Percentiles rank a stretch among this genome's conserved stretches.
Conservation (phyloP, 2,113 vertebrate species). For the Bos indicus region DNA sequence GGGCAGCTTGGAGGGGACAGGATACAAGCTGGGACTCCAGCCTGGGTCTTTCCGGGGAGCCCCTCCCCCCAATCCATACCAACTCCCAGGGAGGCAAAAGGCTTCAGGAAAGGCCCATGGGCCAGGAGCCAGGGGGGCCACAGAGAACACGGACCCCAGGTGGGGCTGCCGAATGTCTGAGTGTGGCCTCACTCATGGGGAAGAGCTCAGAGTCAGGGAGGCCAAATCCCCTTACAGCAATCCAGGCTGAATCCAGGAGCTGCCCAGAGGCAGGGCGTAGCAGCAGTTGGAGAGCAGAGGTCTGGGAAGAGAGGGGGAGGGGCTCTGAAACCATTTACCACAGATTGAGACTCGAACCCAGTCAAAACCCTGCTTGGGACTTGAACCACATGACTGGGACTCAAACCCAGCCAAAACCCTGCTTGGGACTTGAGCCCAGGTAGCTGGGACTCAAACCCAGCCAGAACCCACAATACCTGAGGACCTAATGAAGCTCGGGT, state of each 20-base stretch:
- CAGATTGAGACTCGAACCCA: not conserved
- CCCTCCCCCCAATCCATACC: too few species aligned
- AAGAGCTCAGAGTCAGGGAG: not conserved
- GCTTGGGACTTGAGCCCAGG: not conserved
- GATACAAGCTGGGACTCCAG: not conserved
- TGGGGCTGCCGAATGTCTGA: too few species aligned
- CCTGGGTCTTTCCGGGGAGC: not conserved
- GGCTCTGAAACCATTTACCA: not conserved
- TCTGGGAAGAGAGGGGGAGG: not conserved
- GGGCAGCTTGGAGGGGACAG: not conserved
- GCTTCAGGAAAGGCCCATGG: not conserved
- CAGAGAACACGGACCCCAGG: not conserved
- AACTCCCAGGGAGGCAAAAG: not conserved
- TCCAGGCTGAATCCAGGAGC: not conserved
- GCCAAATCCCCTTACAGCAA: not conserved
- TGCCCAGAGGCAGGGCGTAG: not conserved
- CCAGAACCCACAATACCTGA: not conserved
- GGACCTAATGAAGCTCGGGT: not conserved
- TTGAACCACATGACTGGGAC: not conserved
- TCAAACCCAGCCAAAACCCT: not conserved
- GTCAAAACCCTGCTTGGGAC: not conserved
- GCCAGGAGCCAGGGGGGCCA: not conserved
- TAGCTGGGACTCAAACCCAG: not conserved
- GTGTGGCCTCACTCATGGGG: rapidly evolving
- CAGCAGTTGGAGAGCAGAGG: not conserved